A percentile compares a stretch with the other conserved stretches of the same genome.
Conservation (phyloP, 2,113 vertebrate genomes). For the Tupaia tana region DNA sequence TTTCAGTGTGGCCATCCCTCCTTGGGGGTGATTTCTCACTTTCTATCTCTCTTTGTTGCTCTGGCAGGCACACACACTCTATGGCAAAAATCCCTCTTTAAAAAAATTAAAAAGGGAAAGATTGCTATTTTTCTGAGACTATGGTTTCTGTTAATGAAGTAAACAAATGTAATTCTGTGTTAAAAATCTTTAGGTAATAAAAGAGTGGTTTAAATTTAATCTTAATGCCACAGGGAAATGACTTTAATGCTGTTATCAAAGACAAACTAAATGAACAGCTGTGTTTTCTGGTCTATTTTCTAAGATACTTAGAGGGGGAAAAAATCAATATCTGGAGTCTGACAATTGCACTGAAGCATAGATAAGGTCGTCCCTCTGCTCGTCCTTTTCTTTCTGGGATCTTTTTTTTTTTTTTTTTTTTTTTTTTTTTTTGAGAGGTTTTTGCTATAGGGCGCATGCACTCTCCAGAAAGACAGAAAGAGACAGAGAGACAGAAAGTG, state of each 20-base stretch:
- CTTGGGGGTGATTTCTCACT: no score
- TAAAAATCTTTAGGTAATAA: slow-evolving; percentile 63
- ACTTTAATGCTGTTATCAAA: slow-evolving; percentile 50
- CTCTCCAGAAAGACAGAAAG: no score
- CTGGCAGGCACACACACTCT: no score
- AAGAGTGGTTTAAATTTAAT: slow-evolving; percentile 55
- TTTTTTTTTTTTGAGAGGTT: no score
- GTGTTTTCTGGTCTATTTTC: slow-evolving; percentile 49
- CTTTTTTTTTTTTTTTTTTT: no score
- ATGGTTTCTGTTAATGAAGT: slow-evolving; percentile 59
- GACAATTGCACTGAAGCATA: slow-evolving; percentile 10
- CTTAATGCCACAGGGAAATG: slow-evolving; percentile 13
- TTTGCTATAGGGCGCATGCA: no score
- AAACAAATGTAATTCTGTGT: slow-evolving; percentile 47
- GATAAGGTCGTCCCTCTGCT: background rate
- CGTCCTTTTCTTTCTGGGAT: no score
- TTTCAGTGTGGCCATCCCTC: no score
- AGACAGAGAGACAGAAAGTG: no score
- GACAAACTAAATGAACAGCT: slow-evolving; percentile 21
- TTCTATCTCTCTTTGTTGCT: no score
- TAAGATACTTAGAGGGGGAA: background rate
- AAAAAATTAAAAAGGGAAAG: no score
- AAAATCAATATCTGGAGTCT: slow-evolving; percentile 16
- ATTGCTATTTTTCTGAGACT: slow-evolving; percentile 32
- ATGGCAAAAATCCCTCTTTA: no score